Evolutionary conservation across 2,113 vertebrate species (phyloP), one percentile per base, ranked within the genome.

Genomic region (Platichthys stellatus): DNA sequence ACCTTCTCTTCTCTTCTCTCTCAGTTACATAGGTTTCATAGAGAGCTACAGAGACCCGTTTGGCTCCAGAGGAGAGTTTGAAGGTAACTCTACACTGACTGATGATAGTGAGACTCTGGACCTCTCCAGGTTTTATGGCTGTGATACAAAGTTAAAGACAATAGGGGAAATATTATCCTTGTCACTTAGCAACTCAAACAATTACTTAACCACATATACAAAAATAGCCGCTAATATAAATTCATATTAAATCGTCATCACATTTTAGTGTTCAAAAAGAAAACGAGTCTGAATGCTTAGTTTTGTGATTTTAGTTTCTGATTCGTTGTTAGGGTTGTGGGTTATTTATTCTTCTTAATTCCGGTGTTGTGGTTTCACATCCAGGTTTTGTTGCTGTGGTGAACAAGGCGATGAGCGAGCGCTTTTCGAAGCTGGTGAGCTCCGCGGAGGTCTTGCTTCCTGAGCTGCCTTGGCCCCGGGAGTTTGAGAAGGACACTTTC

Each of bases 31-130:
- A 54, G 97, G 96, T 9, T 98, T 98, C 83, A 97, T 98, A 20
- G 97, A 98, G 89, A 98, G 97, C 92, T 98, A 98, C 93, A 94
- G 97, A 69, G 97, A 98, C 79, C 97, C 97, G 0, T 98, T 96
- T 71, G 97, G 97, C 72, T 97, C 97, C 88, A 94, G 97, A 63
- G 97, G 96, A 78, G 97, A 98, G 86, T 98, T 98, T 94, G 97
- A 98, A 96, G 97, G 97, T 96, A 86, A 77, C 54, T 12, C 56
- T 12, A 47, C 9, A 10, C 20, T 59, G 45, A 65, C 81, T 21
- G 12, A 38, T 12, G 60, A 56, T 47, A 28, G 8, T 2, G 4
- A 73, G 40, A 35, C 31, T 65, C 5, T 15, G 18, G 45, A 21
- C 24, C 23, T 60, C 43, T 68, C n/a, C 0, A 1, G 35, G 20